Conservation (phyloP, 2,888 invertebrate genomes). For the Neuroscelio doddi region DNA sequence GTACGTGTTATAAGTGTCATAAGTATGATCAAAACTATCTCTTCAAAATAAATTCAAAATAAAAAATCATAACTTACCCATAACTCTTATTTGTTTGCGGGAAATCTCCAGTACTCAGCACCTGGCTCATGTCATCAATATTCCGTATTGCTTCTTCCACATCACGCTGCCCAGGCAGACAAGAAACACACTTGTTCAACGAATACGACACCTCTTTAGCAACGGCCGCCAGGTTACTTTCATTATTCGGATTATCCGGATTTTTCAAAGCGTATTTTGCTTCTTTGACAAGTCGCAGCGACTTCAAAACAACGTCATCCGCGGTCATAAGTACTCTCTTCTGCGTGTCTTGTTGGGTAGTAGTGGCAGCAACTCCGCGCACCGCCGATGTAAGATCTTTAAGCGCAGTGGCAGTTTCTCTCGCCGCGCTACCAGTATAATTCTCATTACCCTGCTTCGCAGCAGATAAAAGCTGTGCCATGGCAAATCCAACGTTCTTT, state of each 20-base stretch:
- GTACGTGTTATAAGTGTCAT: no score
- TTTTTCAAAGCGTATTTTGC: conserved; percentile 83
- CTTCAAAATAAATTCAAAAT: no score
- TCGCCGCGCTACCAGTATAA: conserved; percentile 86
- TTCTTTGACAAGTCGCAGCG: conserved; percentile 85
- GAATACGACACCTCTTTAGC: conserved; percentile 80
- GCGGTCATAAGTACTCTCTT: conserved; percentile 80
- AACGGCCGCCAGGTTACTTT: conserved; percentile 79
- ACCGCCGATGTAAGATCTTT: conserved; percentile 83
- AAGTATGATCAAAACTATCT: conserved; percentile 27
- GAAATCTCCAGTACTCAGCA: conserved; percentile 82
- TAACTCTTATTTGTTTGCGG: conserved; percentile 83
- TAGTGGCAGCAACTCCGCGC: conserved; percentile 85
- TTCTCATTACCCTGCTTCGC: conserved; percentile 86
- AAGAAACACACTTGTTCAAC: conserved; percentile 82
- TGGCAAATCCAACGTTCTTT: conserved; percentile 86
- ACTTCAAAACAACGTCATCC: conserved; percentile 86
- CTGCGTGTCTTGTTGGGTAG: conserved; percentile 75
- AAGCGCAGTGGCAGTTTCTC: conserved; percentile 85
- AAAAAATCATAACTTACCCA: conserved; percentile 70
- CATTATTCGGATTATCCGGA: conserved; percentile 76
- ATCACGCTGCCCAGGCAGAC: conserved; percentile 93
- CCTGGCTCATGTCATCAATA: conserved; percentile 84
- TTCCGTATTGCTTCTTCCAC: conserved; percentile 91
- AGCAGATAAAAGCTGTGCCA: conserved; percentile 90